Base-by-base conservation (phyloP, 2,113 vertebrate species). In the Pangasianodon hypophthalmus region DNA sequence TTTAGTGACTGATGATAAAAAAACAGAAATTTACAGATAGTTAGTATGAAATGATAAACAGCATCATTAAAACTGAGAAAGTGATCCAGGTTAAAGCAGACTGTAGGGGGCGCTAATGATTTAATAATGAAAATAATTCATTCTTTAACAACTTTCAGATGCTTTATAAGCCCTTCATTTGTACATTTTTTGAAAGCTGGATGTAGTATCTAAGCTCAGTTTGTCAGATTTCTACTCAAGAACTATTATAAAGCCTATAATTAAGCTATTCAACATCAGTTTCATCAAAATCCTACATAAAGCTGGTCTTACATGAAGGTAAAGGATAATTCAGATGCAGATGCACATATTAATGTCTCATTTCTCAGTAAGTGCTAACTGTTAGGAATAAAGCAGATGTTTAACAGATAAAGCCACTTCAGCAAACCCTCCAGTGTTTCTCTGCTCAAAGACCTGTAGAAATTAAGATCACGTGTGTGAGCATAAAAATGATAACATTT, bases 101-200 rank as follows among this genome's bases (percentile, higher is more conserved):
- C 82, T 60, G 54, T 54, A 84, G 82, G 56, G 82, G 82, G 82
- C 82, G 82, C 56, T 41, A 29, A 26, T 6, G 85, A 52, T 14
- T 73, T 24, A 86, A 73, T 73, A 73, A 73, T 71, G 18, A 81
- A 54, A 19, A 32, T 6, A 13, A 14, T 80, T 79, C 0, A 80
- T 7, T n/a, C 24, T 26, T 80, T 4, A 46, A 79, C 2, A 79
- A 9, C 16, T 50, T 29, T 80, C 46, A 50, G 77, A 13, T 29
- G 1, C 11, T 52, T 80, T 29, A 32, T 50, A 16, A 52, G 6
- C 10, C 26, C 11, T 79, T 48, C 0, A 14, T 14, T 79, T 79
- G 10, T 50, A 79, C 46, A 48, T 80, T 29, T 37, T 37, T 48
- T 32, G 13, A 69, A 77, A 79, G 7, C 10, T 80, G 77, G 2